These are phyloP conservation scores for Bufo bufo DNA, from an alignment of 2,113 vertebrate genomes.

Conservation along the genomic window DNA sequence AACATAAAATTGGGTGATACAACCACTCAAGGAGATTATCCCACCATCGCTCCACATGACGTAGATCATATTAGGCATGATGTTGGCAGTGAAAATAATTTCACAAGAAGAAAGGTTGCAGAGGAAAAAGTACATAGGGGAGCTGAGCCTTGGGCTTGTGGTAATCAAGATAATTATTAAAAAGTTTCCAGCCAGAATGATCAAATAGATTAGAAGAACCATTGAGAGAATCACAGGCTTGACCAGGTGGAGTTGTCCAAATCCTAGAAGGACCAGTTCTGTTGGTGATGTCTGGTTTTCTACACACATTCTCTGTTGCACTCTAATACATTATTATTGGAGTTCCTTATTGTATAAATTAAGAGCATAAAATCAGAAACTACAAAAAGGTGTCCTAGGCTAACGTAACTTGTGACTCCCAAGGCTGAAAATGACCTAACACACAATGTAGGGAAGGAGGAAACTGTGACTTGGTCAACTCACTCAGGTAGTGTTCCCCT, in stretches of 20 bases:
- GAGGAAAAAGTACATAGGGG: constrained; percentile 61
- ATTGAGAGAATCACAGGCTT: constrained; percentile 50
- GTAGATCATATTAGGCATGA: constrained; percentile 56
- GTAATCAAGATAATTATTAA: constrained; percentile 54
- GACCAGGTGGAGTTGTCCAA: not conserved
- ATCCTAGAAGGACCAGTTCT: not conserved
- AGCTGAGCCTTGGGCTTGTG: constrained; percentile 45
- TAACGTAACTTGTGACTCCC: too few relatives aligned
- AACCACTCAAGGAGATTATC: constrained; percentile 60
- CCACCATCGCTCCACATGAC: constrained; percentile 24
- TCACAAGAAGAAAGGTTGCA: constrained; percentile 58
- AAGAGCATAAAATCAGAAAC: not conserved
- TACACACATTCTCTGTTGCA: not conserved
- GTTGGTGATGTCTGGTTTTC: not conserved
- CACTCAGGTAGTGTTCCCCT: not conserved
- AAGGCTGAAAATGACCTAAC: not conserved
- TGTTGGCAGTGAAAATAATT: constrained; percentile 9
- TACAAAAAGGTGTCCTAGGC: not conserved
- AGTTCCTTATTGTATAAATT: not conserved
- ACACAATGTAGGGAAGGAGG: not conserved
- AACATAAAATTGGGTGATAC: constrained; percentile 66
- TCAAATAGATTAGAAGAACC: constrained; percentile 54
- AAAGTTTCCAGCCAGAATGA: constrained; percentile 59
- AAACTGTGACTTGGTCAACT: not conserved
- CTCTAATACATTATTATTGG: not conserved